Evolutionary conservation across 2,113 vertebrate species (phyloP).

Genomic region (Gorsachius goisagi): DNA sequence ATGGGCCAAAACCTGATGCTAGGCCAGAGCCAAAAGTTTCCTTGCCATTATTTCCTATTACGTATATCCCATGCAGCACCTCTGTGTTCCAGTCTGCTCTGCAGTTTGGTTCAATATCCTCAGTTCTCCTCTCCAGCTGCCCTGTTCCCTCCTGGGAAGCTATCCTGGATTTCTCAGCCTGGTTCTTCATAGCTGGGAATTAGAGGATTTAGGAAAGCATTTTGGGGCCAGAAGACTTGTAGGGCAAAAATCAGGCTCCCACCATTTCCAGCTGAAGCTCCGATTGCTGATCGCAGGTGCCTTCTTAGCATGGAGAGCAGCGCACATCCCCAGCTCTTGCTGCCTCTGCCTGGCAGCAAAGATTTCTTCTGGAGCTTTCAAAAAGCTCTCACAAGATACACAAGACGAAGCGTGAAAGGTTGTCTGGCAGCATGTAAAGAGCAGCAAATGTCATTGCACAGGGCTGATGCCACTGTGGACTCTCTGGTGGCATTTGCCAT

Average conservation of each 20-base stretch:
- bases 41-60: not conserved
- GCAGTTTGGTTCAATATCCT: not conserved
- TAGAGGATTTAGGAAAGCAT: not conserved
- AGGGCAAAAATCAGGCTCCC: not conserved
- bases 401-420: not conserved
- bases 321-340: not conserved
- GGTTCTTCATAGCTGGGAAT: not conserved
- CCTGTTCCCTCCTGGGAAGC: not conserved
- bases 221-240: not conserved
- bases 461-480: not conserved
- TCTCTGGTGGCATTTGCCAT: not conserved
- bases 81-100: not conserved
- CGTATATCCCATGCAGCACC: not conserved
- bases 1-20: not conserved
- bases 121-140: not conserved
- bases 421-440: slow-evolving; percentile 17
- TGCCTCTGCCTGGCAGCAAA: not conserved
- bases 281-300: not conserved
- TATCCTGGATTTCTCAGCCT: not conserved
- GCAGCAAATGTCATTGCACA: not conserved
- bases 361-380: not conserved
- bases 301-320: not conserved
- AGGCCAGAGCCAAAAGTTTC: not conserved
- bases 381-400: not conserved
- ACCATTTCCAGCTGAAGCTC: not conserved